Base-by-base conservation (phyloP, 2,888 invertebrate species). In the Heliconius ismenius region DNA sequence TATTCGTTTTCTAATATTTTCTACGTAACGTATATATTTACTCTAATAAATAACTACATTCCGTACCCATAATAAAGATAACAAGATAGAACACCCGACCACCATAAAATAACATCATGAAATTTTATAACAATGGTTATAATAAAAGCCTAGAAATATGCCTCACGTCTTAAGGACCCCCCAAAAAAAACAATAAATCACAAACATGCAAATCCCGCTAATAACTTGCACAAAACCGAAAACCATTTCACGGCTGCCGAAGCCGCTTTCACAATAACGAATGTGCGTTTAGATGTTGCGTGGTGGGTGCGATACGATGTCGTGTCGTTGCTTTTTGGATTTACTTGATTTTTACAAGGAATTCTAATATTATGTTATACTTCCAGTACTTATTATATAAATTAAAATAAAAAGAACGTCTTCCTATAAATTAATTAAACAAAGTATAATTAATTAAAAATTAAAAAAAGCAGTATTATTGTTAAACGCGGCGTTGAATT, bases 171-270 rank as follows among this genome's bases (percentile, higher is more conserved):
- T 79, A 82, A 82, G 81, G 79, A 58, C 78, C 82, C 83, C 83
- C 58, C n/a, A n/a, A 58, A 83, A 82, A 82, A 90, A 89, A 91
- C 92, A 90, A 93, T 92, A 93, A 93, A 93, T 92, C 92, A 92
- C 85, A 92, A 92, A 92, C 91, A 93, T 93, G 93, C 92, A 93
- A 93, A 93, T 93, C 93, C 89, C 84, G 89, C 91, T 93, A 93
- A 93, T 93, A 93, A 93, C 91, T 90, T 93, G 92, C 93, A 92
- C 91, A 93, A 93, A 92, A 93, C 93, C 93, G 91, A 93, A 92
- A 92, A 89, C 92, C 91, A 92, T 93, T 93, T 92, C 92, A 91
- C 92, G 92, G 90, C 87, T 82, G 88, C 89, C 91, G 90, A 90
- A 90, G 89, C 83, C 83, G 84, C 82, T 83, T 81, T 78, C 80